Evolutionary conservation across 1,140 invertebrate species (phyloP), one percentile per base, ranked within the genome.

Genomic region (Condylostylus longicornis): DNA sequence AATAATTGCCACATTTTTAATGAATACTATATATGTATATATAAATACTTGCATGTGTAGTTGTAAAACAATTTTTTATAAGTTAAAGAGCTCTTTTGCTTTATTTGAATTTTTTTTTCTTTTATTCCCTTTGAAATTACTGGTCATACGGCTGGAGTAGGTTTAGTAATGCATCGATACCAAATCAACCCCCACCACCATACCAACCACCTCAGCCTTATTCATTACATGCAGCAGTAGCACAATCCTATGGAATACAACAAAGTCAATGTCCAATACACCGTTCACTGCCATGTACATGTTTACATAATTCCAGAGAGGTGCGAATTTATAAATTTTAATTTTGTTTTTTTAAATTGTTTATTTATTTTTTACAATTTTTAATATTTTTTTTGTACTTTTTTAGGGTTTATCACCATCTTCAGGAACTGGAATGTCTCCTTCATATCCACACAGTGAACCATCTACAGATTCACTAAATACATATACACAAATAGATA

Each of bases 371-470:
- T 35, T n/a, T n/a, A n/a, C 3, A 14, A 10, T 32, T 33, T 33
- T 19, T 30, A 30, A 22, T 19, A 12, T 15, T 20, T 15, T 17
- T 3, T 25, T 33, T 40, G 23, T 10, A n/a, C 20, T 18, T 35
- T 29, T 50, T 4, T 45, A 76, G 72, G 72, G 70, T 38, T 64
- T 76, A 52, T 75, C 70, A 41, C 71, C 75, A 25, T 59, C 67
- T 25, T 58, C 63, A 38, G 64, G 69, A 22, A 63, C 67, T 23
- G 66, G 68, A 15, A 71, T 76, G 69, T 75, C 75, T 27, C 74
- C 75, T 21, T 71, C 73, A 23, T 77, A 76, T 53, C 70, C 72
- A 13, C 71, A 74, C 41, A 73, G 62, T 35, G 72, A 75, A 49
- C 65, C 72, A 10, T 71, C 66, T 13, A 65, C 72, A 18, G 68